Conservation (phyloP, 2,797 vertebrate species). For the Cyclura pinguis region DNA sequence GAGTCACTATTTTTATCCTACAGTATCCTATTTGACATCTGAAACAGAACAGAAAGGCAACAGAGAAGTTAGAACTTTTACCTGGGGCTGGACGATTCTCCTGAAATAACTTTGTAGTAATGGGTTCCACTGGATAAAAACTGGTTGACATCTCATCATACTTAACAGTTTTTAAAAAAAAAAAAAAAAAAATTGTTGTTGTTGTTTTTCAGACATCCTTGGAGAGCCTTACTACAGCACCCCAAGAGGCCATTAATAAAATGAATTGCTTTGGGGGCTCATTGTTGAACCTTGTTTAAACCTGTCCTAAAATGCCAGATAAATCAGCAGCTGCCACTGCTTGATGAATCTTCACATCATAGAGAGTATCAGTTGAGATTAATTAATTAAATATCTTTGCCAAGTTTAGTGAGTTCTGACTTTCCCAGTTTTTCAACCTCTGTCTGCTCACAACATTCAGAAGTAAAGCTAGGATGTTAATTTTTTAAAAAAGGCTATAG, state of each 20-base stretch:
- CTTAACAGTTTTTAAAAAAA: neutral
- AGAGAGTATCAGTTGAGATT: neutral
- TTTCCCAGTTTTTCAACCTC: neutral
- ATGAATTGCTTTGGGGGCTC: neutral
- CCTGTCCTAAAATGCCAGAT: neutral
- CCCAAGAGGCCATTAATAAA: neutral
- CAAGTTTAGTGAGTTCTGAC: neutral
- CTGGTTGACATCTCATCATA: neutral
- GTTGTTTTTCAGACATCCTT: neutral
- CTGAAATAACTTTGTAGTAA: neutral
- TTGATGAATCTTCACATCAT: neutral
- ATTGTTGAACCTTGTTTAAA: neutral
- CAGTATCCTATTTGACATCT: slow-evolving; percentile 3
- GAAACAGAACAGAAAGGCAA: neutral
- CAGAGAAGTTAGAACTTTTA: neutral
- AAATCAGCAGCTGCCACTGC: neutral
- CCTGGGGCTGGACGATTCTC: neutral
- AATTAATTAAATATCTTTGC: neutral
- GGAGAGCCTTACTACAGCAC: neutral
- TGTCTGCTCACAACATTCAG: neutral
- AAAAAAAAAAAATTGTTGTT: neutral
- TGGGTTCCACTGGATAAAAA: neutral
- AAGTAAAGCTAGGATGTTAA: neutral
- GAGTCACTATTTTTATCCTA: neutral
- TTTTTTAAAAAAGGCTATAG: too few relatives aligned